Conservation (phyloP, 2,888 invertebrate genomes). For the Synergus gifuensis region DNA sequence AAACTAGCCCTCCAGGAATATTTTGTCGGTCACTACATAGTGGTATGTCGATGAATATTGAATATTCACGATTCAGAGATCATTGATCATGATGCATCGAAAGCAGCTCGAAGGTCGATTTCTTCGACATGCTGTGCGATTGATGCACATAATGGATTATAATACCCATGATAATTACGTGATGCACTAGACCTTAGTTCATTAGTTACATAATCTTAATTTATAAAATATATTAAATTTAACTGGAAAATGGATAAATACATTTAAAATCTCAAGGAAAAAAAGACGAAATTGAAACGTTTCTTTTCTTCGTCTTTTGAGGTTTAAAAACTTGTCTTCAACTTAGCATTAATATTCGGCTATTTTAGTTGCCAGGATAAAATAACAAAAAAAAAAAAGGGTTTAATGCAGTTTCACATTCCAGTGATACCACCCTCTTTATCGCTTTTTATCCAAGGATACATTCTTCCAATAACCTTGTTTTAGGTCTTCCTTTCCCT, state of each 20-base stretch:
- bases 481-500: background rate
- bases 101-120: conserved; percentile 33
- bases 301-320: background rate
- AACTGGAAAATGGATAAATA: no score
- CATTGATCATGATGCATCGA: conserved; percentile 20
- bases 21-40: background rate
- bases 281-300: no score
- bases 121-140: background rate
- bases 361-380: background rate
- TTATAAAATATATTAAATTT: background rate
- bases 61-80: conserved; percentile 26
- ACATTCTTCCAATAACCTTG: background rate
- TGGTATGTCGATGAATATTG: conserved; percentile 10
- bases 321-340: background rate
- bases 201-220: background rate
- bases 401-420: background rate
- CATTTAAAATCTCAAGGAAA: no score
- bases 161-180: conserved; percentile 34
- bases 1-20: background rate
- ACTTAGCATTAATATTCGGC: background rate
- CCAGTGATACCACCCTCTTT: background rate
- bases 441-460: background rate
- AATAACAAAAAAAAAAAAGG: background rate
- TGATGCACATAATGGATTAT: conserved; percentile 17
- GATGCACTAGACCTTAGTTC: conserved; percentile 1